phyloP scores from a whole-genome alignment of 2,888 invertebrate genomes.

The Branchellion lobata region DNA sequence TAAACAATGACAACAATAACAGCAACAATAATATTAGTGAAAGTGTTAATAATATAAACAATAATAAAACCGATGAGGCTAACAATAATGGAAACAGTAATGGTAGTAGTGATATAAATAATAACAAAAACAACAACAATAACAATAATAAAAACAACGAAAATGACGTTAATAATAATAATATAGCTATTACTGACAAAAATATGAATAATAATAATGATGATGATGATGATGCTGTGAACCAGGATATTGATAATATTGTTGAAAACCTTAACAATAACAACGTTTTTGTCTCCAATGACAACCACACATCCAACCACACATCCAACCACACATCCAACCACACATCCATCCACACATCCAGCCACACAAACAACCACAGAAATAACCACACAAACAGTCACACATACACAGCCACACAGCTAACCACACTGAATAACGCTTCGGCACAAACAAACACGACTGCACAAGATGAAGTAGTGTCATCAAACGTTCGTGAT shows the following conservation, averaged over 20 bases:
- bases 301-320: neutral
- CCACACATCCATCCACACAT: neutral
- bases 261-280: neutral
- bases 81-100: neutral
- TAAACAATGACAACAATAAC: too few relatives aligned
- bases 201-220: neutral
- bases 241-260: too few relatives aligned
- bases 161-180: too few relatives aligned
- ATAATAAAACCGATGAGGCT: too few relatives aligned
- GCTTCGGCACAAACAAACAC: neutral
- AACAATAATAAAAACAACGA: too few relatives aligned
- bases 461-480: neutral
- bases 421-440: neutral
- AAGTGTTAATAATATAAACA: too few relatives aligned
- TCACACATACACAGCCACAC: neutral
- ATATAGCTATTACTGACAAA: neutral
- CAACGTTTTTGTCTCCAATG: neutral
- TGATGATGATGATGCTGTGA: too few relatives aligned
- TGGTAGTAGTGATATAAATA: neutral
- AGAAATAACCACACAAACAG: neutral
- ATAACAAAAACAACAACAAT: too few relatives aligned
- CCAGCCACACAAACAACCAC: neutral
- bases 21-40: too few relatives aligned
- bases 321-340: neutral
- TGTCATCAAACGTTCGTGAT: neutral